Evolutionary conservation across 2,888 invertebrate genomes (phyloP), one percentile per base, ranked within the genome.

Genomic region (Ectemnius lituratus): DNA sequence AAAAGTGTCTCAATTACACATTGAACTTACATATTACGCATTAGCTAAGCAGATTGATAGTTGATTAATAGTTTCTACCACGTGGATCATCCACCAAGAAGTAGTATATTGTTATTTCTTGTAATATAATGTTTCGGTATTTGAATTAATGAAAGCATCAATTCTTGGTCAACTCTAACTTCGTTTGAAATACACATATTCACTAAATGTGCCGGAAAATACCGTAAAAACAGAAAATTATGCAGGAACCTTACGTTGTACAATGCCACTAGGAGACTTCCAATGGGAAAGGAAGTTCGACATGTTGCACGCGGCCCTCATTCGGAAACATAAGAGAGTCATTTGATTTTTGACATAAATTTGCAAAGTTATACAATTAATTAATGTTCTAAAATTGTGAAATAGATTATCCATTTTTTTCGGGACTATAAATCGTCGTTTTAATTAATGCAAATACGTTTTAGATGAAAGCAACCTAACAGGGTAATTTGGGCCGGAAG

Each of bases 261-360:
- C 93, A 91, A 95, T 94, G 95, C 95, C 95, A 95, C 95, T 94
- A 94, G 95, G 95, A 95, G 94, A 84, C 75, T 86, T 86, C 85
- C 87, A 81, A 74, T 78, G 69, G 86, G 85, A 89, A 88, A 87
- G 85, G 86, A 89, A 84, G 75, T 73, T 71, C 4, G 6, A 28
- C n/a, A 45, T 28, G 45, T 66, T 66, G 14, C 18, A 57, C 14
- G 6, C 4, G 16, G 23, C n/a, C 6, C 2, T 27, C 6, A 2
- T 27, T 62, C 4, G 6, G 3, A n/a, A 13, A 4, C 20, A 23
- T 11, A 4, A 13, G n/a, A 27, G 16, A 45, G 20, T 46, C 37
- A 28, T 66, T 46, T 28, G 16, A 46, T 60, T 23, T 56, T 1
- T 4, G 13, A n/a, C 37, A 16, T 13, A 56, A 16, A 20, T 2